Percentiles rank a stretch among this genome's conserved stretches.
phyloP scores from a whole-genome alignment of 2,797 vertebrate genomes.

The Scomberomorus guttatus region DNA sequence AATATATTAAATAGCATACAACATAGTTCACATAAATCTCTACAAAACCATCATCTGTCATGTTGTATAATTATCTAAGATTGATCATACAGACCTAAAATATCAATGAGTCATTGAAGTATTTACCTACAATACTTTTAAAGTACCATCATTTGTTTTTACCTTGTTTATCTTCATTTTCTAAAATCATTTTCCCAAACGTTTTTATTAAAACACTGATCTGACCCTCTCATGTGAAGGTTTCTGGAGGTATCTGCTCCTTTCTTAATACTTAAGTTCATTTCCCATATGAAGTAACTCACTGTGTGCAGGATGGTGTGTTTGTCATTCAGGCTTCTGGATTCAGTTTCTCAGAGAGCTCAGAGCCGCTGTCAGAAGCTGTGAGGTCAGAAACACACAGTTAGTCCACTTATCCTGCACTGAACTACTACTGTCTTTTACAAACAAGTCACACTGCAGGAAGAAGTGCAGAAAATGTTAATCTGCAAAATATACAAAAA shows the following conservation, averaged over 20 bases:
- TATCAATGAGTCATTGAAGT: background rate
- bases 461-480: too few relatives aligned
- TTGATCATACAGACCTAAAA: background rate
- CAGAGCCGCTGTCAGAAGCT: background rate
- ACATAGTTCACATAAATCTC: background rate
- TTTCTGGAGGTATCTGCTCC: too few relatives aligned
- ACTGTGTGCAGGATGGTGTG: background rate
- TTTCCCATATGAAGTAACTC: background rate
- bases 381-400: background rate
- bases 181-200: background rate
- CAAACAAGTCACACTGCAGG: too few relatives aligned
- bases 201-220: background rate
- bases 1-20: background rate
- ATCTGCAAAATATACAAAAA: too few relatives aligned
- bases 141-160: background rate
- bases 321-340: background rate
- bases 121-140: background rate
- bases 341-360: background rate
- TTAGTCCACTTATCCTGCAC: background rate
- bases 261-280: too few relatives aligned
- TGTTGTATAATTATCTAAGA: background rate
- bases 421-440: too few relatives aligned
- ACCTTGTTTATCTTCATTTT: background rate
- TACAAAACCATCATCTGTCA: background rate
- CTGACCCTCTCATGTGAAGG: too few relatives aligned